Conservation (phyloP, 2,888 invertebrate genomes). For the Biston stratarius region DNA sequence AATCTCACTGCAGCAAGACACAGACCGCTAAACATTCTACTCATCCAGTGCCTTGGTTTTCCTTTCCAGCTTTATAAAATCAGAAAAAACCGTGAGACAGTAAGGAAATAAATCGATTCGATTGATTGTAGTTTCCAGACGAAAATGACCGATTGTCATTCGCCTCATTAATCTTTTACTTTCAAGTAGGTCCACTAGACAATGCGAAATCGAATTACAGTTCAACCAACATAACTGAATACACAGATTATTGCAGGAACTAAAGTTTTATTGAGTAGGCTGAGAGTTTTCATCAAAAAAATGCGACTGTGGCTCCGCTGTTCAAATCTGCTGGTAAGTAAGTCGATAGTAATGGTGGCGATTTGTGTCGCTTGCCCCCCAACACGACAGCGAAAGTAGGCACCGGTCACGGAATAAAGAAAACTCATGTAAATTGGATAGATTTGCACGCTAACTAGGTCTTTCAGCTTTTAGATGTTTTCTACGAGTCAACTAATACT, state of each 20-base stretch:
- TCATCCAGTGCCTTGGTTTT: no score
- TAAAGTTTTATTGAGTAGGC: not conserved
- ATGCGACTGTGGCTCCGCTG: not conserved
- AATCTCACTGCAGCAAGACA: no score
- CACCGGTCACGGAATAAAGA: constrained; percentile 46
- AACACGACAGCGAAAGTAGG: constrained; percentile 47
- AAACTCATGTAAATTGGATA: constrained; percentile 48
- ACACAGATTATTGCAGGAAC: not conserved
- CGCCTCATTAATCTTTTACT: constrained; percentile 47
- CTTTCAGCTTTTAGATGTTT: no score
- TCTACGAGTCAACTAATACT: no score
- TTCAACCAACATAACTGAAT: not conserved
- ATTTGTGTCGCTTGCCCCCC: constrained; percentile 46
- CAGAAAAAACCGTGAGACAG: no score
- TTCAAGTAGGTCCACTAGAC: constrained; percentile 45
- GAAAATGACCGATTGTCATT: constrained; percentile 38
- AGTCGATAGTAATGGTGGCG: constrained; percentile 42
- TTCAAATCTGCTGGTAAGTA: not conserved
- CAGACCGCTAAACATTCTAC: no score
- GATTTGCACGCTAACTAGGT: constrained; percentile 40
- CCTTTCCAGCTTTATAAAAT: no score
- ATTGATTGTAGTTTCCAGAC: constrained; percentile 27
- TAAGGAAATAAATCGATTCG: constrained; percentile 6
- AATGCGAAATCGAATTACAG: constrained; percentile 47
- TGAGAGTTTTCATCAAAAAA: not conserved